Base-by-base conservation (phyloP, 2,113 vertebrate species). In the Fregata magnificens region DNA sequence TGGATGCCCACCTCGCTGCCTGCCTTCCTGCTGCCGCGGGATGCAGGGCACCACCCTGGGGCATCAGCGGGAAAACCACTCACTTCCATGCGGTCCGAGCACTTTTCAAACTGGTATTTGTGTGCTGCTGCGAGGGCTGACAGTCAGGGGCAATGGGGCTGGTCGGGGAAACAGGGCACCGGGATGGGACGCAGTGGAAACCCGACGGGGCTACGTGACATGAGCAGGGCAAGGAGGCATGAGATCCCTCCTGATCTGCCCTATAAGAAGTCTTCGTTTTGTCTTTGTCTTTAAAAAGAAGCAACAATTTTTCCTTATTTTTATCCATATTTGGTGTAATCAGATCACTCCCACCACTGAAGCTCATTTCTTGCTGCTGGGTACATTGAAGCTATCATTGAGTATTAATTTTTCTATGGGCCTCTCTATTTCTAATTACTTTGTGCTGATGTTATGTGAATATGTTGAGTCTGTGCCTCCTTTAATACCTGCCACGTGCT, bases 371-470 rank as follows among this genome's bases (percentile, higher is more conserved):
- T 92, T 93, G 79, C 90, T 80, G 55, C 28, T 85, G 66, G 74
- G 49, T 66, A 79, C 87, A 22, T 13, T 17, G 34, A 93, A 76
- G 66, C 82, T 77, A 24, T 85, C 93, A 89, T 26, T 82, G 74
- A 65, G 25, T 88, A 87, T 91, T 96, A 96, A 87, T 87, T 94
- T 96, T 93, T 94, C 90, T 85, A 49, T 0, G 16, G 84, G 49
- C 73, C 38, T 56, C 83, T 84, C 70, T 82, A 87, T 79, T 92
- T 86, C 79, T 77, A 66, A 73, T 93, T 80, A 86, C 58, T 80
- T 82, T 76, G 74, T 45, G 67, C 62, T 93, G 95, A 44, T 87
- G 55, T 88, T 82, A 25, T 20, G 42, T 22, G 53, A 62, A 4
- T 21, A 13, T 10, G 17, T 82, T 47, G 70, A 93, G 70, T 17